Evolutionary conservation across 2,113 vertebrate genomes (phyloP).

Genomic region (Hippocampus abdominalis): DNA sequence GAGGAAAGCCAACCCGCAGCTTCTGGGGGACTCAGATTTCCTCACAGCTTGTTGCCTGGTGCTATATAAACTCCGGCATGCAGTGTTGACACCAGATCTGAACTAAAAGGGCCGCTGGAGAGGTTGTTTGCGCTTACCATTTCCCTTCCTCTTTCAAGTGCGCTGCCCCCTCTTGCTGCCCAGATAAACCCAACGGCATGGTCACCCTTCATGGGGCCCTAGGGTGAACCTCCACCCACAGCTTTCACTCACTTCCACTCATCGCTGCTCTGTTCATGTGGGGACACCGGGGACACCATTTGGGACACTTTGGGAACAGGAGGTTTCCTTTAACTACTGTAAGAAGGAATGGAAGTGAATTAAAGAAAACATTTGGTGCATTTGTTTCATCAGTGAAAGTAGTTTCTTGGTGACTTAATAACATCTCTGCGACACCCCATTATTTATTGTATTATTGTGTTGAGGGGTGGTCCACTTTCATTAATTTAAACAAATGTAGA

Average conservation of each 20-base stretch:
- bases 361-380: too few species aligned
- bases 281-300: constrained; percentile 40
- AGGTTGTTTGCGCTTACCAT: constrained; percentile 58
- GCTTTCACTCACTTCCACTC: constrained; percentile 45
- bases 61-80: constrained; percentile 83
- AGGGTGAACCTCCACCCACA: constrained; percentile 33
- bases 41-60: constrained; percentile 77
- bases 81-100: constrained; percentile 68
- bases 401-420: too few species aligned
- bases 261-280: constrained; percentile 67
- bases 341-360: constrained; percentile 7
- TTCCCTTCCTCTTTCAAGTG: constrained; percentile 59
- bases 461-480: too few species aligned
- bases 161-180: constrained; percentile 24
- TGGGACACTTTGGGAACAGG: constrained; percentile 31
- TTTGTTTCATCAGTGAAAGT: too few species aligned
- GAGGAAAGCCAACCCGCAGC: constrained; percentile 61
- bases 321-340: constrained; percentile 37
- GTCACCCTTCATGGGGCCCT: constrained; percentile 31
- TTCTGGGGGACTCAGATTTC: constrained; percentile 67
- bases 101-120: constrained; percentile 70
- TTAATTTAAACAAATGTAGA: too few species aligned
- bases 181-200: constrained; percentile 33
- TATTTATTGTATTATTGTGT: too few species aligned
- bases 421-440: too few species aligned